Base-by-base conservation (phyloP, 2,113 vertebrate genomes). In the Oenanthe melanoleuca region DNA sequence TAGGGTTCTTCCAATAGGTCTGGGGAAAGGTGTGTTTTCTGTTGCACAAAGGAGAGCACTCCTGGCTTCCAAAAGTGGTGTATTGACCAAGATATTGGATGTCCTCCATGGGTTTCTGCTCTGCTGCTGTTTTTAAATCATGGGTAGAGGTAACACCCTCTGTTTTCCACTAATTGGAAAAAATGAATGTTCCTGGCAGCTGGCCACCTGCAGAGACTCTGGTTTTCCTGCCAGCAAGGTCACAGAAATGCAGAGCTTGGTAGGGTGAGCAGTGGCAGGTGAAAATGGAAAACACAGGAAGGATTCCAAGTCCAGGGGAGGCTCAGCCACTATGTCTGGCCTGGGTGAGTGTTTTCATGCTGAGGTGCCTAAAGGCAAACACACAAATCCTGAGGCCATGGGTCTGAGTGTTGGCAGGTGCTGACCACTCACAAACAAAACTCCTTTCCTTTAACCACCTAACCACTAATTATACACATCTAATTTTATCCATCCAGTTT, bases 401-500 rank as follows among this genome's bases (percentile, higher is more conserved):
- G 69, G 69, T 79, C 12, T 79, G 80, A 80, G 56, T n/a, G 55
- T n/a, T 56, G 55, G 74, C 45, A 64, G 55, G 79, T 82, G 38
- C 63, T 95, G 81, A 82, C 81, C 29, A 33, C 56, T 82, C 59
- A 70, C 73, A 93, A 91, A 87, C 73, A 94, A 85, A 92, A 34
- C 66, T 86, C 63, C 59, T 88, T 91, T 94, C 17, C 64, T 92
- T 66, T 21, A 50, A 50, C 88, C 67, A 77, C 71, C 50, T 85
- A 86, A 89, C 95, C 55, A 5, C 74, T 96, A 90, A 96, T 95
- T 94, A 95, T 13, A 85, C 4, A 1, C 1, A 1, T 55, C 87
- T 85, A 85, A 91, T 93, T 95, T 94, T 95, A 94, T 40, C 88
- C 82, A 84, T 15, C 19, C 60, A 37, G 38, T 86, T 86, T 37